These are phyloP conservation scores for Melanaphis sacchari DNA, from an alignment of 1,140 invertebrate genomes.

Conservation along the genomic window DNA sequence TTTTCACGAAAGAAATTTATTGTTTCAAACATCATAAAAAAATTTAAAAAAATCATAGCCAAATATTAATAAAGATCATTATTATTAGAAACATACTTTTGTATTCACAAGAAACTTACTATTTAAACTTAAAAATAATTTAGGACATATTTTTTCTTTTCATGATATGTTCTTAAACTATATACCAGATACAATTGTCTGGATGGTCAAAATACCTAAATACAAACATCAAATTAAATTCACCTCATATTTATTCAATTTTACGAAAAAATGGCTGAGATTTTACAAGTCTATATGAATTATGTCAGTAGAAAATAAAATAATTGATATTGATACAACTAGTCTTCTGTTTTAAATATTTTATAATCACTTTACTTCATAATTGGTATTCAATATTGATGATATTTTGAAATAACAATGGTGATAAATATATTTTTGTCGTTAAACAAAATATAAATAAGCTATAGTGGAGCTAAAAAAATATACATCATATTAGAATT, in stretches of 20 bases:
- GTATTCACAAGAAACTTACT: too few relatives aligned
- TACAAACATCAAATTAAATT: neutral
- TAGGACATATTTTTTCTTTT: too few relatives aligned
- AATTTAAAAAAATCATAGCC: too few relatives aligned
- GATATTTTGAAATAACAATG: slow-evolving; percentile 13
- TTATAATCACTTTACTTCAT: neutral
- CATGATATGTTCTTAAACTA: too few relatives aligned
- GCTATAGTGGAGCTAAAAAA: too few relatives aligned
- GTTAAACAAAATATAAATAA: neutral
- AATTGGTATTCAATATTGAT: neutral
- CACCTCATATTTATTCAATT: neutral
- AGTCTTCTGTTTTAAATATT: neutral
- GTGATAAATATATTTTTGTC: neutral
- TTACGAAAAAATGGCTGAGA: neutral
- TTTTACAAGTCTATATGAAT: neutral
- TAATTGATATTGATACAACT: neutral
- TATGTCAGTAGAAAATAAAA: neutral
- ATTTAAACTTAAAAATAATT: too few relatives aligned
- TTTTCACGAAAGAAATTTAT: neutral
- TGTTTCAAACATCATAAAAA: too few relatives aligned
- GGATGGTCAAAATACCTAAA: neutral
- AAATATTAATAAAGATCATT: too few relatives aligned
- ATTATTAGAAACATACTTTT: too few relatives aligned
- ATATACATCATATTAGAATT: neutral
- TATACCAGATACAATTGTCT: neutral